Conservation (phyloP, 2,797 vertebrate genomes). For the Cottoperca gobio region DNA sequence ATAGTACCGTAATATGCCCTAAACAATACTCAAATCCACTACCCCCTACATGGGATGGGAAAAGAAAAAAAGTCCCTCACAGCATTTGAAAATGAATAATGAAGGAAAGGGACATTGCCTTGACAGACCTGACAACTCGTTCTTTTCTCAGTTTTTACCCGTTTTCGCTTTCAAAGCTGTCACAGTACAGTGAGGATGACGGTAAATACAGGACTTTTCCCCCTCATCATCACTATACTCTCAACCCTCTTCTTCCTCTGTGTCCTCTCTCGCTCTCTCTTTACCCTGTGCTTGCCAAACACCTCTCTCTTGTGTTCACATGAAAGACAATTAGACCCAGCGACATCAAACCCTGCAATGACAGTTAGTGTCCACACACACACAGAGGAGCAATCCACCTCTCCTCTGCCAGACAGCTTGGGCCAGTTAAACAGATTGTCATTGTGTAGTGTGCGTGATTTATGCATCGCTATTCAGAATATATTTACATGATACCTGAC, state of each 20-base stretch:
- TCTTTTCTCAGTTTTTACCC: constrained; percentile 81
- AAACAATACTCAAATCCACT: neutral
- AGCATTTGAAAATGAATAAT: constrained; percentile 94
- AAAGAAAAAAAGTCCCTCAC: constrained; percentile 83
- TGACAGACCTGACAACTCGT: constrained; percentile 81
- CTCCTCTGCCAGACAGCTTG: constrained; percentile 26
- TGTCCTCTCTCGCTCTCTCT: constrained; percentile 49
- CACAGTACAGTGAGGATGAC: too few species aligned
- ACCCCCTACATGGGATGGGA: constrained; percentile 80
- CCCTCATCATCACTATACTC: neutral
- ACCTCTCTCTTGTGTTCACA: constrained; percentile 87
- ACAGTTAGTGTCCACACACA: constrained; percentile 28
- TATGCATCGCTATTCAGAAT: constrained; percentile 87
- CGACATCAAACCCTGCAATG: constrained; percentile 93
- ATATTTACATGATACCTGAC: constrained; percentile 85
- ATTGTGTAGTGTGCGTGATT: constrained; percentile 70
- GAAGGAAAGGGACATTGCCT: constrained; percentile 86
- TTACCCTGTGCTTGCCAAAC: constrained; percentile 61
- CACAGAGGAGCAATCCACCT: constrained; percentile 21
- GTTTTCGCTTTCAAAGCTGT: constrained; percentile 25
- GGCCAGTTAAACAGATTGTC: neutral
- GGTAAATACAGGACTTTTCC: neutral
- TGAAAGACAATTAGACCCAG: constrained; percentile 94
- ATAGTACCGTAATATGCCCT: neutral
- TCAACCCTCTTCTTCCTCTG: neutral